These are phyloP conservation scores for Xerus inauris DNA, from an alignment of 2,113 vertebrate genomes.

Conservation along the genomic window DNA sequence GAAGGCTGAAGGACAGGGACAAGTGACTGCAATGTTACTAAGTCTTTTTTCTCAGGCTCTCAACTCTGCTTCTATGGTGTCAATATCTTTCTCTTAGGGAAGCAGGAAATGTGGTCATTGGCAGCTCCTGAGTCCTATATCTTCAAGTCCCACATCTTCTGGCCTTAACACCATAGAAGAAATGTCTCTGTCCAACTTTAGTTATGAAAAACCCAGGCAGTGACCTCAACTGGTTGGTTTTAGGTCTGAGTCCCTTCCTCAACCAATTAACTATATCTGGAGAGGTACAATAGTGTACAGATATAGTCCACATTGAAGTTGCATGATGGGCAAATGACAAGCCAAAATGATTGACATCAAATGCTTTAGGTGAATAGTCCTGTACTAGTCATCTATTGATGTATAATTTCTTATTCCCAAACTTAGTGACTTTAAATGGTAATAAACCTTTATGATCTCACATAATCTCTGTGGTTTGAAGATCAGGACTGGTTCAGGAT, in stretches of 20 bases:
- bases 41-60: background rate
- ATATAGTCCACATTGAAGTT: background rate
- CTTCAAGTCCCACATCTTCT: background rate
- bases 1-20: background rate
- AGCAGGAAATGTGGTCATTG: background rate
- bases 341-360: background rate
- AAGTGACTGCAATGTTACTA: background rate
- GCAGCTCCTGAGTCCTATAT: background rate
- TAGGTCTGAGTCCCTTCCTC: background rate
- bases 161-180: background rate
- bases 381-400: background rate
- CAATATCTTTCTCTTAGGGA: background rate
- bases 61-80: background rate
- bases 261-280: background rate
- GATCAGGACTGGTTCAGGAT: background rate
- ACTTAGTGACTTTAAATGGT: background rate
- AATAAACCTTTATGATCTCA: background rate
- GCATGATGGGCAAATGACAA: background rate
- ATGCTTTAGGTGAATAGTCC: background rate
- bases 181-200: constrained; percentile 8
- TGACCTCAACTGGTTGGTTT: background rate
- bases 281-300: background rate
- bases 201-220: background rate
- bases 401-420: background rate
- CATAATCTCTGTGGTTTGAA: background rate